Evolutionary conservation across 64 coral and sea anemone species (phyloP).

Genomic region (Dendrophyllia cribrosa): DNA sequence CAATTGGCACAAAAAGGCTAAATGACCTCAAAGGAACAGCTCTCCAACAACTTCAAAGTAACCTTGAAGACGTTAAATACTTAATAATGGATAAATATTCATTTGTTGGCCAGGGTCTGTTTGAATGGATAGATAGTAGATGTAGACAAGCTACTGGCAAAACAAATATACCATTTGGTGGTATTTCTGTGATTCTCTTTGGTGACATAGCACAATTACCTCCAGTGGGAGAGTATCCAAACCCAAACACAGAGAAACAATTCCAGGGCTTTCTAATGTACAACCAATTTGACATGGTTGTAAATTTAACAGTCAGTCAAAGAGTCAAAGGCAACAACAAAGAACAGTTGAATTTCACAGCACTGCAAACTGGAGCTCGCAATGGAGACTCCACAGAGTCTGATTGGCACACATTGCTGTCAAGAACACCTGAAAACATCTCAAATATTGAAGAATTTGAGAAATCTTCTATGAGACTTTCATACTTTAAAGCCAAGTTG

Average conservation of each 20-base stretch:
- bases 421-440: neutral
- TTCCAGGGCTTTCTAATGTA: neutral
- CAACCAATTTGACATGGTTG: neutral
- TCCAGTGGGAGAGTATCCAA: neutral
- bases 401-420: conserved; percentile 18
- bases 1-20: too few relatives aligned
- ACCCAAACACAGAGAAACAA: conserved; percentile 6
- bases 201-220: conserved; percentile 15
- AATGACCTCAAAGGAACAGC: too few relatives aligned
- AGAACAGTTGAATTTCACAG: neutral
- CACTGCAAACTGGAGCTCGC: neutral
- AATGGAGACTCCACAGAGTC: neutral
- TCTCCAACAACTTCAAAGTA: too few relatives aligned
- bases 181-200: neutral
- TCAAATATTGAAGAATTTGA: neutral
- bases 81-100: too few relatives aligned
- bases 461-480: conserved; percentile 17
- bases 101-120: too few relatives aligned
- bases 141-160: too few relatives aligned
- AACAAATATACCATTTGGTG: too few relatives aligned
- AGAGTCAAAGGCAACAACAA: conserved; percentile 1
- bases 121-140: too few relatives aligned
- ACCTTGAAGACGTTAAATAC: too few relatives aligned
- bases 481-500: conserved; percentile 19
- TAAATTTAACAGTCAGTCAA: neutral